These are phyloP conservation scores for Turritopsis rubra DNA, from an alignment of 30 jellyfish, hydroid and myxozoan genomes.

Conservation along the genomic window DNA sequence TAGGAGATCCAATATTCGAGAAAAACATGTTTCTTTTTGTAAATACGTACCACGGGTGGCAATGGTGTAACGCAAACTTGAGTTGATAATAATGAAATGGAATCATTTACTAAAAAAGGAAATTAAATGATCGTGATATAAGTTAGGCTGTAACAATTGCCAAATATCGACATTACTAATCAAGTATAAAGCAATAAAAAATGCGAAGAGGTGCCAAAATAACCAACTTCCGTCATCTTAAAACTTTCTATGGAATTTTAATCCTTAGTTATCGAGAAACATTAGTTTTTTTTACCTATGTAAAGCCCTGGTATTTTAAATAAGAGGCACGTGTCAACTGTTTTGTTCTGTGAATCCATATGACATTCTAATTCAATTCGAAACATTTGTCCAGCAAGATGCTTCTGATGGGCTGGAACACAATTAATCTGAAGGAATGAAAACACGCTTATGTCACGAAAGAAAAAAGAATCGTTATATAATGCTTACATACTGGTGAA, in stretches of 20 bases:
- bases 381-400: slow-evolving; percentile 16
- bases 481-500: no score
- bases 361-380: slow-evolving; percentile 1
- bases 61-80: not conserved
- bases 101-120: not conserved
- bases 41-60: not conserved
- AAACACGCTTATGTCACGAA: not conserved
- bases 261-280: no score
- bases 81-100: not conserved
- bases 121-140: no score
- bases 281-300: not conserved
- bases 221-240: no score
- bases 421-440: not conserved
- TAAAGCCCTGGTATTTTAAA: not conserved
- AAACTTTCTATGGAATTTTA: no score
- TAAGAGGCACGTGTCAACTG: not conserved
- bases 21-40: not conserved
- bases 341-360: not conserved
- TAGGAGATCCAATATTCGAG: no score
- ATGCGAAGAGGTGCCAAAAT: no score
- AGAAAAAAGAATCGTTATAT: no score
- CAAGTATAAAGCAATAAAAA: no score
- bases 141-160: no score
- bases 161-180: no score
- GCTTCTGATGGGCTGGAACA: not conserved